Evolutionary conservation across 2,888 invertebrate genomes (phyloP).

Genomic region (Tenthredo livida): DNA sequence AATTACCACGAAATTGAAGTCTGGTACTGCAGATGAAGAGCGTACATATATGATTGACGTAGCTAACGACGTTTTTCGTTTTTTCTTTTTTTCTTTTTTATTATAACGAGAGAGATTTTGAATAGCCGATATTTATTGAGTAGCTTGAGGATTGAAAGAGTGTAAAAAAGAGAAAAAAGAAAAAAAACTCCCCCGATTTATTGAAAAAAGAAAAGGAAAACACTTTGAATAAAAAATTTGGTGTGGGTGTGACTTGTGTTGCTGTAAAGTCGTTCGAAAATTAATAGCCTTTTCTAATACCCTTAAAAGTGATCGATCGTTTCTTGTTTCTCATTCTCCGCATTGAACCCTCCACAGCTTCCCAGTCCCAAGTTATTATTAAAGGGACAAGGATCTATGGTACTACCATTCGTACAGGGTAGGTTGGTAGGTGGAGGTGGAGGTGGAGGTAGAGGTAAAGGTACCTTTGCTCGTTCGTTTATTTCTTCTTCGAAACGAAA

Average conservation of each 20-base stretch:
- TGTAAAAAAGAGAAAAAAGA: neutral
- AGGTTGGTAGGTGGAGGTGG: neutral
- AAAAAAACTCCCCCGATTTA: neutral
- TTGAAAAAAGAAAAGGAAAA: neutral
- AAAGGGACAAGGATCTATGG: slow-evolving; percentile 22
- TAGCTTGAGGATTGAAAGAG: neutral
- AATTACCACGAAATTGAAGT: neutral
- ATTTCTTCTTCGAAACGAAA: neutral
- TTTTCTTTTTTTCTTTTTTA: too few species aligned
- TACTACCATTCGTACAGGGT: slow-evolving; percentile 9
- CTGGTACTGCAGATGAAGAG: neutral
- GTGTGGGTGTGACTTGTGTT: slow-evolving; percentile 21
- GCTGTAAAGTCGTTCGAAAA: slow-evolving; percentile 25
- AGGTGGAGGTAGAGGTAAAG: neutral
- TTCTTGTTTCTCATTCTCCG: neutral
- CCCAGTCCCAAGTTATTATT: slow-evolving; percentile 6
- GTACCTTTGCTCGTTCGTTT: neutral
- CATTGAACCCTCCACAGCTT: neutral
- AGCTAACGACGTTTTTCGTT: neutral
- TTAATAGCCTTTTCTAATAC: slow-evolving; percentile 38
- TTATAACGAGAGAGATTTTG: neutral
- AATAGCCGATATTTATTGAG: slow-evolving; percentile 6
- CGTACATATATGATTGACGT: neutral
- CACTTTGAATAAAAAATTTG: slow-evolving; percentile 3
- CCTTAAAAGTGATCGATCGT: slow-evolving; percentile 36